A percentile compares a stretch with the other conserved stretches of the same genome.
phyloP scores from a whole-genome alignment of 1,140 invertebrate genomes.

The Acyrthosiphon pisum region DNA sequence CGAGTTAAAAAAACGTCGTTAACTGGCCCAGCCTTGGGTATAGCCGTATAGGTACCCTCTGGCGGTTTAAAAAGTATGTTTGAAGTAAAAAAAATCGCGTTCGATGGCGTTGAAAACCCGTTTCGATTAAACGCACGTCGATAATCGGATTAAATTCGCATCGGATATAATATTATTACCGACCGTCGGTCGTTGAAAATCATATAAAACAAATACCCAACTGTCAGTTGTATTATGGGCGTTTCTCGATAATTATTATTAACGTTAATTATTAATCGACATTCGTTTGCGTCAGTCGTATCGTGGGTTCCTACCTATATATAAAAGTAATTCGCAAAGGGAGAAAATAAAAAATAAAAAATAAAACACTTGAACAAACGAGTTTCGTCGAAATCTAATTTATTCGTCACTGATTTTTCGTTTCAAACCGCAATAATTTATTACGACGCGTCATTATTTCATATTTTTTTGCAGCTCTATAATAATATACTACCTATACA shows the following conservation, averaged over 20 bases:
- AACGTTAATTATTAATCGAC: background rate
- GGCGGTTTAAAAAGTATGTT: background rate
- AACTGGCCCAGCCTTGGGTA: too few relatives aligned
- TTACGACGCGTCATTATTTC: background rate
- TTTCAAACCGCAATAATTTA: slow-evolving; percentile 1
- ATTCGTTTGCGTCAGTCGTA: background rate
- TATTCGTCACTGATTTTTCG: background rate
- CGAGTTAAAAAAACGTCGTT: too few relatives aligned
- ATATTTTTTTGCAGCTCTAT: background rate
- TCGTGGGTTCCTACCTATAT: background rate
- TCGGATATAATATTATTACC: background rate
- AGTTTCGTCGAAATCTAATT: background rate
- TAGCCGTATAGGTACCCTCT: too few relatives aligned
- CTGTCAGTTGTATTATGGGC: background rate
- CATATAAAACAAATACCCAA: background rate
- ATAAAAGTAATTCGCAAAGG: background rate
- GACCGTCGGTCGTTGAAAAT: background rate
- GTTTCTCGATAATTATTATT: background rate
- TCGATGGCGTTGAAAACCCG: background rate
- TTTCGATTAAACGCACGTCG: too few relatives aligned
- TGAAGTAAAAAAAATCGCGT: background rate
- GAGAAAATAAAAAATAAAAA: too few relatives aligned
- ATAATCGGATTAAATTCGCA: background rate
- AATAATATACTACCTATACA: background rate
- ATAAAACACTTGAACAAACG: background rate